Base-by-base conservation (phyloP, 2,797 vertebrate species). In the Scarus forsteni region DNA sequence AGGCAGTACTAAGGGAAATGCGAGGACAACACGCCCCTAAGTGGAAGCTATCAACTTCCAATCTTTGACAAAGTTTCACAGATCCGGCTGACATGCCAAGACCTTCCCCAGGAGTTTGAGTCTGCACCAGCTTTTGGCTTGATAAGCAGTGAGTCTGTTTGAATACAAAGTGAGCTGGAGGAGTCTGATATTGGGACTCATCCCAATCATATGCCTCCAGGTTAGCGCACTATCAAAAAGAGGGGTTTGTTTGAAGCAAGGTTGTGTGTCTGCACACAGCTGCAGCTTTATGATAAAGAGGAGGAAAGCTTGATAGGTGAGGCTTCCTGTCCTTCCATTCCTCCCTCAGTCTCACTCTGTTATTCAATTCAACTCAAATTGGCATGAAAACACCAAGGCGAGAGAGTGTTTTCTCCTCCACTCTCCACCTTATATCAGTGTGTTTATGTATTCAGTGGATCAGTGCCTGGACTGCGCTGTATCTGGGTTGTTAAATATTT, bases 251-350 rank as follows among this genome's bases (percentile, higher is more conserved):
- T 88, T 87, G 83, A 89, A 83, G 82, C 18, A 3, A 75, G 75
- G 74, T 69, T 87, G 84, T 77, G 76, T 87, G 70, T 71, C 75
- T 80, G 81, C 80, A 62, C 72, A 82, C 89, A 87, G 87, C 87
- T 92, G 90, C 79, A 66, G 60, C 19, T 60, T 69, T 38, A 79
- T 46, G 90, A 92, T 91, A 93, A 89, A 90, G 72, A 78, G 63
- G 50, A 68, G 56, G 65, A 56, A 68, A 66, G 71, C 68, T 66
- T 80, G 80, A 80, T 70, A 87, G 88, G 85, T 86, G 70, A 87
- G 63, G 59, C 50, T 54, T 79, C 45, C 66, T 66, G 53, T 81
- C 78, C 65, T 57, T 79, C 52, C 36, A 56, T 45, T 40, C 56
- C 53, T 52, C 43, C 66, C 53, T 48, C 51, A 66, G 50, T 60